Evolutionary conservation across 2,888 invertebrate genomes (phyloP), one percentile per base, ranked within the genome.

Genomic region (Timema podura): DNA sequence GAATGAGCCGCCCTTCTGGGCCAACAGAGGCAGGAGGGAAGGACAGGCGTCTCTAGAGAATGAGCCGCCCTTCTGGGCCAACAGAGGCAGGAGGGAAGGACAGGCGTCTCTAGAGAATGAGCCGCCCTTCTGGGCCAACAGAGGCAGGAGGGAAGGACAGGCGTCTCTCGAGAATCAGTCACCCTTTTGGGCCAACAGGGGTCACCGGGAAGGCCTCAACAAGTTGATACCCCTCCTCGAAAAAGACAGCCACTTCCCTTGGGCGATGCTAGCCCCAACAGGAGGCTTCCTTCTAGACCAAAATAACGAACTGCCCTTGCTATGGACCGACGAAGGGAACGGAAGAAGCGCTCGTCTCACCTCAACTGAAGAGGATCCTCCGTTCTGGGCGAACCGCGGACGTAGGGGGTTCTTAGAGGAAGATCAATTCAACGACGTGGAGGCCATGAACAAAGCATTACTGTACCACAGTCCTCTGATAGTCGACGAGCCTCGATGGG

Each of bases 401-500:
- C 70, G 69, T 10, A 44, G 69, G 6, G 6, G 30, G 30, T 30
- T 30, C 30, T 30, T 30, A 30, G 30, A 30, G 30, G 30, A 30
- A 30, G 30, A 30, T 2, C 30, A 30, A 30, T 30, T 30, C 30
- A 30, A 30, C 30, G 30, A 30, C 30, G 30, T 30, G 30, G 30
- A 30, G 30, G 30, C 30, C 1, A 30, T 9, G 7, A 44, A 5
- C 15, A 5, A 64, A 46, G 16, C 1, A 15, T 2, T 46, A 45
- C n/a, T 11, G 30, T 30, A n/a, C 46, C 15, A 83, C 69, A 82
- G 81, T 59, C 80, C 80, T 74, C 80, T 86, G 51, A 85, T 79
- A 73, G 86, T 82, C 0, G 85, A 86, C 44, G 83, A 86, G 76
- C 87, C 87, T 0, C 81, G 80, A 71, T 87, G 83, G 78, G 81